Conservation (phyloP, 2,888 invertebrate species). For the Drosophila nr. medialis region DNA sequence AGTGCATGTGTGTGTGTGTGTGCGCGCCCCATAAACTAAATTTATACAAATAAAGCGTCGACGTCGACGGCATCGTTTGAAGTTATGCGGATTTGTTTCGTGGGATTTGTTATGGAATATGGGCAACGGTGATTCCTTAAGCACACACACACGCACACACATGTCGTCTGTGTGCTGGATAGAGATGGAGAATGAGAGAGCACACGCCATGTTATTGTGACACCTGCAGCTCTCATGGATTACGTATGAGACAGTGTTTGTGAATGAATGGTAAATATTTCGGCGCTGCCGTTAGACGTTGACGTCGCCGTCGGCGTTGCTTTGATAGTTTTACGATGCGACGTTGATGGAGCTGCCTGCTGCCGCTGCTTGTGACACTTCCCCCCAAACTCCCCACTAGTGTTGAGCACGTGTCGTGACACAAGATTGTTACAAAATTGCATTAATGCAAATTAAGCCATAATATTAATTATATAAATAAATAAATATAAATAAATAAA, state of each 20-base stretch:
- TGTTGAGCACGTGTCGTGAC: slow-evolving; percentile 2
- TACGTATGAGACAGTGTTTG: slow-evolving; percentile 19
- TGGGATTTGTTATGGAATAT: slow-evolving; percentile 61
- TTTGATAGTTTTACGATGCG: slow-evolving; percentile 51
- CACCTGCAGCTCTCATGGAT: slow-evolving; percentile 53
- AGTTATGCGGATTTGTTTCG: slow-evolving; percentile 60
- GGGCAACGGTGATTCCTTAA: slow-evolving; percentile 51
- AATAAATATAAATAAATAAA: no score
- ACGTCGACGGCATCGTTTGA: slow-evolving; percentile 55
- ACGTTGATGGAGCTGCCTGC: slow-evolving; percentile 24
- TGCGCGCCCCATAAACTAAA: slow-evolving; percentile 69
- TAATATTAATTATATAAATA: not conserved
- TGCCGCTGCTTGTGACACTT: slow-evolving; percentile 4
- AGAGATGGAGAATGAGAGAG: not conserved
- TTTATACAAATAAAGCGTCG: slow-evolving; percentile 74
- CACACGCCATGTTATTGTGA: slow-evolving; percentile 48
- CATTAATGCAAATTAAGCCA: not conserved
- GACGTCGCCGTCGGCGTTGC: slow-evolving; percentile 27
- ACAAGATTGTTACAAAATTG: not conserved
- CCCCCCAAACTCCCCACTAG: not conserved
- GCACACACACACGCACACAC: not conserved
- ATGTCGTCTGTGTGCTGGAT: slow-evolving; percentile 1
- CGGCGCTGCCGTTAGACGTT: slow-evolving; percentile 53
- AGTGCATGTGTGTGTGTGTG: slow-evolving; percentile 21
- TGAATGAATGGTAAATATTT: slow-evolving; percentile 35